Conservation (phyloP, 1,140 invertebrate genomes). For the Calycopis cecrops region DNA sequence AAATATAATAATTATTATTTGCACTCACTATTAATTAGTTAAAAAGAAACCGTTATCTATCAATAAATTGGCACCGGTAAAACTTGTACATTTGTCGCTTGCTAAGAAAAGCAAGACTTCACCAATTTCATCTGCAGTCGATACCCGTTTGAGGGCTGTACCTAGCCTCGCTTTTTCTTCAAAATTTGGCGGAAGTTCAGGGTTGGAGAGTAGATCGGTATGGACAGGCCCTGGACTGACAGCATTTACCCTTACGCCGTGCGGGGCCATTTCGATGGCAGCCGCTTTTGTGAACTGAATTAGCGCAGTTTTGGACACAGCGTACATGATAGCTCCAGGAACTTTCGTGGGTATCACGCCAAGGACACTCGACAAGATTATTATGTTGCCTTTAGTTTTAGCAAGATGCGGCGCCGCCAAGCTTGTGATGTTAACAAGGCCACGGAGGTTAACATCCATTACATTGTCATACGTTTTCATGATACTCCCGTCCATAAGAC, state of each 20-base stretch:
- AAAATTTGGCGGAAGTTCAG: slow-evolving; percentile 76
- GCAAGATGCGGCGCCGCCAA: slow-evolving; percentile 11
- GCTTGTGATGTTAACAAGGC: slow-evolving; percentile 7
- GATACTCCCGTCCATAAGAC: slow-evolving; percentile 9
- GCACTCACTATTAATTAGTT: neutral
- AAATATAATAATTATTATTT: neutral
- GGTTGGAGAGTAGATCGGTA: slow-evolving; percentile 77
- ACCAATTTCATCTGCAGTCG: slow-evolving; percentile 81
- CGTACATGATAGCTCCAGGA: slow-evolving; percentile 1
- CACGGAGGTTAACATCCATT: slow-evolving; percentile 14
- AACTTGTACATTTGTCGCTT: slow-evolving; percentile 81
- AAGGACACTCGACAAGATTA: slow-evolving; percentile 12
- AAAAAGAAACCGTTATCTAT: slow-evolving; percentile 25
- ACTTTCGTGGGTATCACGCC: slow-evolving; percentile 1
- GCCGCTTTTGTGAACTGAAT: slow-evolving; percentile 9
- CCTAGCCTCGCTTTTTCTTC: slow-evolving; percentile 77
- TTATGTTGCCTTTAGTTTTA: slow-evolving; percentile 16
- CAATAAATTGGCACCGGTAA: slow-evolving; percentile 76
- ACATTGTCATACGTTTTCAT: slow-evolving; percentile 9
- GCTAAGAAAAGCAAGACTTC: slow-evolving; percentile 84
- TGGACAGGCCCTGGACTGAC: slow-evolving; percentile 60
- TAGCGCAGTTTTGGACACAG: slow-evolving; percentile 9
- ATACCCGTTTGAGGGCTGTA: slow-evolving; percentile 82
- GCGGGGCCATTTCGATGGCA: slow-evolving; percentile 8
- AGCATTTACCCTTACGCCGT: slow-evolving; percentile 17